Evolutionary conservation across 1,140 invertebrate species (phyloP), one percentile per base, ranked within the genome.

Genomic region (Triops longicaudatus): DNA sequence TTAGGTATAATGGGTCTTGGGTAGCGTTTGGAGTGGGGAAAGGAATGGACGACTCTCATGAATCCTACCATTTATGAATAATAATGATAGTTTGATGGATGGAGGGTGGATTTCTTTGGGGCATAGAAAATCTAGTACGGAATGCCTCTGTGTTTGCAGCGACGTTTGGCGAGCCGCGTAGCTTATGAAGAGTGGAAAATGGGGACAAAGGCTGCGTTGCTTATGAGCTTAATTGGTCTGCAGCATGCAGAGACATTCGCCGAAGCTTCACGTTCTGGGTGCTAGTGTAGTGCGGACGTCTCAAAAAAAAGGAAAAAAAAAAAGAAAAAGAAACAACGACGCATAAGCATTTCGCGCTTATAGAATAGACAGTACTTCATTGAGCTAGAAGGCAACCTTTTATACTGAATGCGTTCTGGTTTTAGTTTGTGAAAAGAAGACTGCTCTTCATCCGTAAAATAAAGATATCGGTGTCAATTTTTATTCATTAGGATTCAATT

Each of bases 41-140:
- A 63, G 50, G 50, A 9, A 63, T 63, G 14, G 50, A 6, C 50
- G 22, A 22, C 50, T 63, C 50, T 63, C 50, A 14, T 37, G 31
- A 37, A 7, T 37, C 31, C 31, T 2, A 37, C 31, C 31, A 63
- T 14, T 9, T 10, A 63, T 63, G 50, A 63, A 63, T 63, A 63
- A 63, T 63, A 22, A 63, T 63, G 50, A 63, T 63, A 22, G 50
- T 63, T 63, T 63, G 50, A 63, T 63, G 50, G 22, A 63, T 63
- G 50, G 50, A 63, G 22, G 50, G 50, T 37, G 31, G 50, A 22
- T 63, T 63, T 63, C 31, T 37, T 37, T 37, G 31, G 31, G 31
- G 50, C 50, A 22, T n/a, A 22, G 50, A 63, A 63, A 63, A 63
- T 17, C 50, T 17, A 17, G 22, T 14, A 7, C 22, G 50, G 50